Evolutionary conservation across 2,797 vertebrate genomes (phyloP).

Genomic region (Rhodeus uyekii): DNA sequence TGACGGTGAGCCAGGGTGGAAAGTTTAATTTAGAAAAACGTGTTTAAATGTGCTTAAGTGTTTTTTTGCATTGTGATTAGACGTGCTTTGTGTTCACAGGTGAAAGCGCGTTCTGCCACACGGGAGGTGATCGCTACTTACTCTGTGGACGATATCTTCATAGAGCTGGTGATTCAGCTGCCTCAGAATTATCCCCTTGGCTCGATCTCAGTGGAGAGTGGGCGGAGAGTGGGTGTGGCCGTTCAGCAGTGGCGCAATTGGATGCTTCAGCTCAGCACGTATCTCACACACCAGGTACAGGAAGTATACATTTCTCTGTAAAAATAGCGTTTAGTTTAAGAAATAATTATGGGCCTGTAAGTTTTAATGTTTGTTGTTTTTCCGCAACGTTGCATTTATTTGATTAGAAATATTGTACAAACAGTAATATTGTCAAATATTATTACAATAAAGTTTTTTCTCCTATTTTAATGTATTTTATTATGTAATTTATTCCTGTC

Average conservation of each 20-base stretch:
- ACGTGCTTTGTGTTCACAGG: conserved; percentile 72
- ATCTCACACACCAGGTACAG: conserved; percentile 86
- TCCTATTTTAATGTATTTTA: neutral
- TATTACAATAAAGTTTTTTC: no score
- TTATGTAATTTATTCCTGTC: neutral
- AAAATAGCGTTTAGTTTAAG: neutral
- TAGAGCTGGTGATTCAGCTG: conserved; percentile 95
- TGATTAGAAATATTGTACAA: neutral
- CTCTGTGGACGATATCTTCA: conserved; percentile 95
- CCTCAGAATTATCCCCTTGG: conserved; percentile 93
- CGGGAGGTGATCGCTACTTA: conserved; percentile 97
- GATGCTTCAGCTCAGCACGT: conserved; percentile 98
- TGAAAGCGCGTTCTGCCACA: conserved; percentile 92
- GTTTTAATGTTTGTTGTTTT: neutral
- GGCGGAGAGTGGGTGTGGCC: conserved; percentile 92
- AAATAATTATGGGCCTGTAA: neutral
- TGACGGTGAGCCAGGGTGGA: conserved; percentile 83
- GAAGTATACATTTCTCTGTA: neutral
- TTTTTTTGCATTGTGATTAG: neutral
- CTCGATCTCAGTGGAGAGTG: conserved; percentile 92
- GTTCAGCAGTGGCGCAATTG: conserved; percentile 99
- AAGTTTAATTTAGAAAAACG: neutral
- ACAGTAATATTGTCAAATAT: neutral
- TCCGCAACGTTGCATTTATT: neutral
- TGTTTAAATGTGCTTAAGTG: neutral